Percentiles rank a stretch among this genome's conserved stretches.
Evolutionary conservation across 1,140 invertebrate genomes (phyloP).

Genomic region (Marisa cornuarietis): DNA sequence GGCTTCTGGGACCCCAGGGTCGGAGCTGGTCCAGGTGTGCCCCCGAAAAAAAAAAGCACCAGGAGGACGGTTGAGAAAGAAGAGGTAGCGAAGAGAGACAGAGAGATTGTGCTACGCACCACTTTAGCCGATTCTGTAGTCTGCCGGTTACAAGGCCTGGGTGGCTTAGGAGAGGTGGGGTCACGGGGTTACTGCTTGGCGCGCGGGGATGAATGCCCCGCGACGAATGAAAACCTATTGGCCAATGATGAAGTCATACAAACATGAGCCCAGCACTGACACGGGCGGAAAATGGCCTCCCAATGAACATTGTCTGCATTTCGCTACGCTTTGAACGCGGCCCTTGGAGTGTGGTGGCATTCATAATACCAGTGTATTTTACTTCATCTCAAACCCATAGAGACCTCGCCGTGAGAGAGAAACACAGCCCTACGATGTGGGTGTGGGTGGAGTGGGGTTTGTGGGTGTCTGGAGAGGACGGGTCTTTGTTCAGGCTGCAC

Average conservation of each 20-base stretch:
- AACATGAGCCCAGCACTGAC: neutral
- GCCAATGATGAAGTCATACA: slow-evolving; percentile 12
- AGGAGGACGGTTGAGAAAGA: no score
- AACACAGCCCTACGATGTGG: neutral
- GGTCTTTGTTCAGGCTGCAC: no score
- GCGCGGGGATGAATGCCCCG: neutral
- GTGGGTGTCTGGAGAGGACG: neutral
- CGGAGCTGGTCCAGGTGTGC: no score
- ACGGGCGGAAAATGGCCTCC: slow-evolving; percentile 1
- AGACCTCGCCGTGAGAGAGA: neutral
- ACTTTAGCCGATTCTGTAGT: no score
- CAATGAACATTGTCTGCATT: neutral
- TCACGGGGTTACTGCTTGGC: neutral
- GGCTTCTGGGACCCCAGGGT: no score
- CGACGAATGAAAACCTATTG: neutral
- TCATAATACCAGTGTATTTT: slow-evolving; percentile 11
- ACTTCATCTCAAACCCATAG: slow-evolving; percentile 4
- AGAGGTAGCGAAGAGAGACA: no score
- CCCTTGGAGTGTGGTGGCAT: neutral
- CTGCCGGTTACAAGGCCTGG: neutral
- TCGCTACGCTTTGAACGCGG: neutral
- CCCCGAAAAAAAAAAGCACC: no score
- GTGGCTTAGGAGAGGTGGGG: neutral
- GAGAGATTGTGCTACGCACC: no score
- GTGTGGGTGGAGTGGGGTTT: neutral